These are phyloP conservation scores for Rhopalosiphum nymphaeae DNA, from an alignment of 2,888 invertebrate species.

Conservation along the genomic window DNA sequence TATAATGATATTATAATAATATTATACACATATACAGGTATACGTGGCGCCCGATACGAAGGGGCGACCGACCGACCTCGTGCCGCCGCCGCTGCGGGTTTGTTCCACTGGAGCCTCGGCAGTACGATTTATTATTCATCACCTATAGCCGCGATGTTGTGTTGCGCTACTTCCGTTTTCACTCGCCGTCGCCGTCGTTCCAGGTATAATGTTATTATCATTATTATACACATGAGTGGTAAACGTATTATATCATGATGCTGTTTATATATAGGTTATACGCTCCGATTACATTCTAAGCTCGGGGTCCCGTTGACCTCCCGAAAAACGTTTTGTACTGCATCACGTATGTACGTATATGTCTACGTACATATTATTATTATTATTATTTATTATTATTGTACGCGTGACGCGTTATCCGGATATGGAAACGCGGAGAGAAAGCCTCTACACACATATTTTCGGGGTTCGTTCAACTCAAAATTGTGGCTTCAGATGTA, in stretches of 20 bases:
- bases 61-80: slow-evolving; percentile 23
- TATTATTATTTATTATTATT: background rate
- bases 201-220: background rate
- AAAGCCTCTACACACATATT: background rate
- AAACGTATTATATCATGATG: background rate
- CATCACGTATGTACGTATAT: background rate
- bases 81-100: background rate
- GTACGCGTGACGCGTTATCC: background rate
- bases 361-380: background rate
- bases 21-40: background rate
- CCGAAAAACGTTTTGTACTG: background rate
- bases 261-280: background rate
- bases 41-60: background rate
- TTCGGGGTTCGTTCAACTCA: slow-evolving; percentile 8
- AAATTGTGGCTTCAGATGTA: background rate
- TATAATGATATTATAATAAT: background rate
- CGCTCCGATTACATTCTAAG: background rate
- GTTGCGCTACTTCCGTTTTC: slow-evolving; percentile 50
- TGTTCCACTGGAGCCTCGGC: background rate
- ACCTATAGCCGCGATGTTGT: background rate
- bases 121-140: background rate
- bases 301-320: background rate
- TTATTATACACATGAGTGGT: background rate
- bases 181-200: background rate
- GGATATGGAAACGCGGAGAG: background rate